Evolutionary conservation across 2,113 vertebrate genomes (phyloP), one percentile per base, ranked within the genome.

Genomic region (Ornithorhynchus anatinus): DNA sequence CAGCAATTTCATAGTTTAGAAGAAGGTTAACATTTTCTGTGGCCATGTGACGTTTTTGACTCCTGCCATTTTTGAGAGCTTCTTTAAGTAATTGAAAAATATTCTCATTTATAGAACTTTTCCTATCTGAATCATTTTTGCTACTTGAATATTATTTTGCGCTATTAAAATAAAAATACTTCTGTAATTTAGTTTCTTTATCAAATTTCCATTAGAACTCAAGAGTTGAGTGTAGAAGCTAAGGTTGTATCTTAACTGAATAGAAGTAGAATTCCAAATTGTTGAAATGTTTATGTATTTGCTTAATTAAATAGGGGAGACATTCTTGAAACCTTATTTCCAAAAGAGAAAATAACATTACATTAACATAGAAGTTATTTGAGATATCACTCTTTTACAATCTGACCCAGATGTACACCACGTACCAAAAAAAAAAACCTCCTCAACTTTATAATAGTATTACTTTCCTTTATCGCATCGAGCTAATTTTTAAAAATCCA

Each of bases 391-490:
- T 77, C 35, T 62, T 71, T 76, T 59, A 43, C 23, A 69, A 69
- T 73, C 50, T 10, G 77, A 10, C 72, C 71, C 39, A 47, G 32
- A 25, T 80, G 51, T 72, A 13, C n/a, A n/a, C 20, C n/a, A 27
- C 2, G 20, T 10, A 51, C 59, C 50, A 20, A 50, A 50, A 17
- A 65, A 33, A 66, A 75, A 68, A 35, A 4, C 29, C n/a, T n/a
- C n/a, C n/a, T 62, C 44, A 22, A 40, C 7, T 59, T 13, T 14
- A 16, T 65, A 36, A 23, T 60, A 50, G 36, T 57, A 57, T 45
- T 60, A 56, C 39, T 74, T 79, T 63, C 38, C 69, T 75, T 78
- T 63, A 51, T 77, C 22, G 19, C 20, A 42, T 63, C n/a, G 77
- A 15, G 19, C 60, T 79, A 20, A 2, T 33, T 72, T 75, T 69